Evolutionary conservation across 1,140 invertebrate species (phyloP).

Genomic region (Solenopsis fugax): DNA sequence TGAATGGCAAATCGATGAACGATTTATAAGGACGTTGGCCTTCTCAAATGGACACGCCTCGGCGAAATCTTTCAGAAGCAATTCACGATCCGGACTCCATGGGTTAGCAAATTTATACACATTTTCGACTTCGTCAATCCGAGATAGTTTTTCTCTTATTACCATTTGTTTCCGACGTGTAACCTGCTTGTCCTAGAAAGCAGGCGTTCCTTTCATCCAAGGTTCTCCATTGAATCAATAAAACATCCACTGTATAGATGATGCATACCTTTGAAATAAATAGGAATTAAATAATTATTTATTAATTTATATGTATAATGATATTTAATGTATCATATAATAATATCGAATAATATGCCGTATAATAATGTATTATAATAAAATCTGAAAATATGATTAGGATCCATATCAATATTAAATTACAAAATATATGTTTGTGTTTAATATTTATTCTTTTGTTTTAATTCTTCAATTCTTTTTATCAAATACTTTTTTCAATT

Average conservation of each 20-base stretch:
- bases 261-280: conserved; percentile 83
- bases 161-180: conserved; percentile 85
- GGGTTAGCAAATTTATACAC: conserved; percentile 82
- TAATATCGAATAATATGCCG: too few relatives aligned
- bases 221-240: conserved; percentile 84
- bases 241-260: conserved; percentile 84
- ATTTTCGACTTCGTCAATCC: conserved; percentile 67
- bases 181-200: conserved; percentile 82
- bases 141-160: conserved; percentile 80
- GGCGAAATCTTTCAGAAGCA: conserved; percentile 70
- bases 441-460: too few relatives aligned
- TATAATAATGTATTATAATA: too few relatives aligned
- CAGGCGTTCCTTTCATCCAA: conserved; percentile 73
- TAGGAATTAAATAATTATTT: too few relatives aligned
- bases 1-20: conserved; percentile 85
- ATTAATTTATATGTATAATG: too few relatives aligned
- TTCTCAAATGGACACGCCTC: conserved; percentile 64
- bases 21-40: conserved; percentile 82
- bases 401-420: too few relatives aligned
- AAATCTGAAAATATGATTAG: too few relatives aligned
- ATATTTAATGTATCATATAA: too few relatives aligned
- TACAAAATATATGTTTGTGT: too few relatives aligned
- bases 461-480: too few relatives aligned
- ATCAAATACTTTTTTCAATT: too few relatives aligned
- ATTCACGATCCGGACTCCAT: conserved; percentile 82